phyloP scores from a whole-genome alignment of 2,113 vertebrate species.

The Benitochromis conjunctus region DNA sequence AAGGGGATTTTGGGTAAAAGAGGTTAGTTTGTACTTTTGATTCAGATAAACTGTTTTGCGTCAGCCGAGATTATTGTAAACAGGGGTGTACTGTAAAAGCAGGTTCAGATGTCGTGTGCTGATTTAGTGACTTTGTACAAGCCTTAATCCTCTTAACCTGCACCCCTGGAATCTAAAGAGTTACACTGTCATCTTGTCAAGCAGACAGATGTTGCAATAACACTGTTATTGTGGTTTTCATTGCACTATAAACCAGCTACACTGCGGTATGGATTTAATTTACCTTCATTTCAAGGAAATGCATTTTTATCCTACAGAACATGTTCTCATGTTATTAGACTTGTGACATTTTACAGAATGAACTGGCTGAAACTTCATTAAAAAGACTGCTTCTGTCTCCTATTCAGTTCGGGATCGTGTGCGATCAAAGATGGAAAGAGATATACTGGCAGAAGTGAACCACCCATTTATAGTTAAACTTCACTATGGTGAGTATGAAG shows the following conservation, averaged over 20 bases:
- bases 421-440: constrained; percentile 95
- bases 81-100: constrained; percentile 17
- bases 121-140: constrained; percentile 30
- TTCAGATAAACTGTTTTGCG: constrained; percentile 32
- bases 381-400: neutral
- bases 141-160: constrained; percentile 51
- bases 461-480: constrained; percentile 97
- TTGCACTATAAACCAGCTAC: neutral
- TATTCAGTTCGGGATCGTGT: constrained; percentile 88
- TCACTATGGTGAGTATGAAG: constrained; percentile 83
- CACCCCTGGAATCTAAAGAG: constrained; percentile 30
- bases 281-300: constrained; percentile 1
- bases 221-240: neutral
- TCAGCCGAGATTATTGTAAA: constrained; percentile 43
- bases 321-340: neutral
- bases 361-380: neutral
- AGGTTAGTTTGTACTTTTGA: constrained; percentile 56
- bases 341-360: neutral
- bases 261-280: neutral
- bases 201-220: constrained; percentile 26
- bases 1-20: constrained; percentile 35
- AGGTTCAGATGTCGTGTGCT: constrained; percentile 23
- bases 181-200: constrained; percentile 27
- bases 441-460: constrained; percentile 95
- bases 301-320: neutral